Base-by-base conservation (phyloP, 2,888 invertebrate species). In the Spodoptera littoralis region DNA sequence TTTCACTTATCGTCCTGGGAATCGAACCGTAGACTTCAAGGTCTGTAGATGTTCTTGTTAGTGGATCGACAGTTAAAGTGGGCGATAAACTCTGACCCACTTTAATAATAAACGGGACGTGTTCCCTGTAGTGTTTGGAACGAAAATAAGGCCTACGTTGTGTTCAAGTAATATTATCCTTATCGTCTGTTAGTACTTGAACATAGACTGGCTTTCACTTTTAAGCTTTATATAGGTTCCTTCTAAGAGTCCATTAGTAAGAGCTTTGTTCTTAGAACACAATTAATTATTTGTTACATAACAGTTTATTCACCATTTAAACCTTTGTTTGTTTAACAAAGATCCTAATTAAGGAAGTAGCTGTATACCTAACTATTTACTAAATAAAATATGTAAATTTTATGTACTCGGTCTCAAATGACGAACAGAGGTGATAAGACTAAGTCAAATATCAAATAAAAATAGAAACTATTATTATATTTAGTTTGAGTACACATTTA, bases 81-180 rank as follows among this genome's bases (percentile, higher is more conserved):
- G 44, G 42, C 61, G 67, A 78, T 75, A 78, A 75, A 75, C 76
- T 75, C 62, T 78, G 72, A 62, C 72, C 76, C 48, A 77, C 47
- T 78, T 75, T 65, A 78, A 65, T 67, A 75, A 78, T 75, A 70
- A 72, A 70, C 52, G 13, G 46, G 45, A 61, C 49, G 73, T 62
- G 55, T 70, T 75, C 79, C 79, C 70, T 68, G 58, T 50, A 54
- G 54, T 48, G 58, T 58, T 68, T 11, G 50, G 24, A 54, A 45
- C 36, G 48, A 59, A 52, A 54, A 65, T 45, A 50, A 41, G 57
- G 45, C 41, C 57, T 55, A 55, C 49, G 48, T 58, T 69, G 51
- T 72, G 59, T 46, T 55, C 48, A 68, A 68, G 60, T 60, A 60
- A 64, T 60, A 52, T 57, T 44, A 65, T 58, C 41, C 24, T 70